phyloP scores from a whole-genome alignment of 2,888 invertebrate species.

The Tridacna crocea region DNA sequence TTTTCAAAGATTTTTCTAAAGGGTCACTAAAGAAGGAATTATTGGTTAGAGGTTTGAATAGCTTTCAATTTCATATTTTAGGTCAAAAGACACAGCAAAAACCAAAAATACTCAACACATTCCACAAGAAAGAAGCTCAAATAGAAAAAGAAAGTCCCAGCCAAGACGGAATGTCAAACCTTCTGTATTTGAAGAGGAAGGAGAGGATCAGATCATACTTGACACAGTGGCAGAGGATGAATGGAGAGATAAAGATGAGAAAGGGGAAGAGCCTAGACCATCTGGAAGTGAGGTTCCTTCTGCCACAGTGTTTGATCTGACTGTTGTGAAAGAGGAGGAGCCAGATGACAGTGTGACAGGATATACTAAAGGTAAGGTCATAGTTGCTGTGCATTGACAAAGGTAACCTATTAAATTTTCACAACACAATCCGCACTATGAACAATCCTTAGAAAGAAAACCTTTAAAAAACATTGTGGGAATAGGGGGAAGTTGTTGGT shows the following conservation, averaged over 20 bases:
- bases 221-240: constrained; percentile 26
- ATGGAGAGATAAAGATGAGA: constrained; percentile 34
- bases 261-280: constrained; percentile 21
- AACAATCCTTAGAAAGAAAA: too few species aligned
- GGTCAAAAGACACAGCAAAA: not conserved
- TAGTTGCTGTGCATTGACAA: too few species aligned
- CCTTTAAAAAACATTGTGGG: too few species aligned
- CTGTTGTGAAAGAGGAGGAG: constrained; percentile 52
- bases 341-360: constrained; percentile 10
- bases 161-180: constrained; percentile 48
- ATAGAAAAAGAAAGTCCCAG: constrained; percentile 48
- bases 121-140: constrained; percentile 25
- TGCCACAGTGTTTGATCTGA: constrained; percentile 33
- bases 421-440: too few species aligned
- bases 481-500: too few species aligned
- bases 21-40: too few species aligned
- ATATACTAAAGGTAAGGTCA: constrained; percentile 38
- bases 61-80: not conserved
- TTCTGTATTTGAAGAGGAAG: constrained; percentile 26
- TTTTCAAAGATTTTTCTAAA: too few species aligned
- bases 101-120: constrained; percentile 19
- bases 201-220: constrained; percentile 19
- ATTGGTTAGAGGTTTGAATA: too few species aligned
- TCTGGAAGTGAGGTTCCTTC: not conserved
- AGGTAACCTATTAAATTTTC: too few species aligned